Percentiles rank a stretch among this genome's conserved stretches.
Evolutionary conservation across 2,888 invertebrate species (phyloP).

Genomic region (Cremastobaeus sp.): DNA sequence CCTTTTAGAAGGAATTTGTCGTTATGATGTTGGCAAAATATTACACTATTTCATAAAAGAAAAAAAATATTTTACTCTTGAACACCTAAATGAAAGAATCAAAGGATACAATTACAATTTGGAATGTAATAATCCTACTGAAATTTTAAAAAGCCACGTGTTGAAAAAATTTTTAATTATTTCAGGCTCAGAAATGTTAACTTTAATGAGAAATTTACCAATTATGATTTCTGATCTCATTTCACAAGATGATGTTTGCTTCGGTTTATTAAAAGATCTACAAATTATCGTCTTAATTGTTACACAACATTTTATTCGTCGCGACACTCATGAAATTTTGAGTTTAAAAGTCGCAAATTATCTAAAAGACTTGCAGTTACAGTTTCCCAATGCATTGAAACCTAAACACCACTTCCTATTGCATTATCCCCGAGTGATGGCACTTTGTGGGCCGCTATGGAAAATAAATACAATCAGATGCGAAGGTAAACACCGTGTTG

Average conservation of each 20-base stretch:
- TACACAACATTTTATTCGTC: neutral
- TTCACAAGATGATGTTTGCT: neutral
- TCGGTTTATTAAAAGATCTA: constrained; percentile 4
- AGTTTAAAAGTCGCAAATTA: constrained; percentile 18
- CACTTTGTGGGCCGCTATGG: constrained; percentile 43
- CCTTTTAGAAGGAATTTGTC: constrained; percentile 11
- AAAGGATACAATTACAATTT: neutral
- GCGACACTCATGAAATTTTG: constrained; percentile 1
- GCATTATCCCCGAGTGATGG: constrained; percentile 47
- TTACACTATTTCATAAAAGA: neutral
- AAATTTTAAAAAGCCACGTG: neutral
- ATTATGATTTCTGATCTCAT: constrained; percentile 14
- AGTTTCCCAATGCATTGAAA: constrained; percentile 28
- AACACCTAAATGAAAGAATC: constrained; percentile 32
- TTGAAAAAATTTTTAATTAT: constrained; percentile 16
- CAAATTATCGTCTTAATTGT: constrained; percentile 5
- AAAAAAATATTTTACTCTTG: neutral
- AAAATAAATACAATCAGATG: constrained; percentile 13
- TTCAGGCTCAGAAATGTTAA: constrained; percentile 42
- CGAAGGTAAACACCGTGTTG: constrained; percentile 19
- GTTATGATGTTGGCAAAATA: constrained; percentile 8
- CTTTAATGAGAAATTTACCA: constrained; percentile 16
- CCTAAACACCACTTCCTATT: constrained; percentile 53
- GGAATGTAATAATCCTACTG: constrained; percentile 1
- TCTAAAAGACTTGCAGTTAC: constrained; percentile 14